Evolutionary conservation across 2,113 vertebrate species (phyloP).

Genomic region (Coptodon bakossiorum): DNA sequence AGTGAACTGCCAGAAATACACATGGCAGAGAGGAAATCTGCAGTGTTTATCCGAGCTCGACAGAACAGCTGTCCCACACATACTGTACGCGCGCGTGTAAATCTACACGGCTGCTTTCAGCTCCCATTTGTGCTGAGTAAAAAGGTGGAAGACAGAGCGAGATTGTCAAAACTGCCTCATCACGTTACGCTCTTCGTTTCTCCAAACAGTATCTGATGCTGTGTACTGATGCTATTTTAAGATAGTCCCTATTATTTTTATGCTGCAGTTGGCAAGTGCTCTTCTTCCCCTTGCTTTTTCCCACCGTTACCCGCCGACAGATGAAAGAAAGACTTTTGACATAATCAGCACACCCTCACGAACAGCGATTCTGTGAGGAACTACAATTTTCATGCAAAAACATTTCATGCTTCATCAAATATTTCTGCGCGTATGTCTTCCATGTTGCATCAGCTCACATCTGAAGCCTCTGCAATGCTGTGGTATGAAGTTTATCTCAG

Average conservation of each 20-base stretch:
- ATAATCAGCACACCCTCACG: slow-evolving; percentile 53
- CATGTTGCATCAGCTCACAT: slow-evolving; percentile 30
- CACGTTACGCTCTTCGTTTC: background rate
- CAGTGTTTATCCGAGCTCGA: slow-evolving; percentile 9
- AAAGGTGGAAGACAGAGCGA: background rate
- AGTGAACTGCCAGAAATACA: background rate
- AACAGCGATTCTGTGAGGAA: slow-evolving; percentile 17
- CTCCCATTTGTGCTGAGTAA: slow-evolving; percentile 36
- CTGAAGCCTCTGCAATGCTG: background rate
- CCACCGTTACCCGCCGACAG: background rate
- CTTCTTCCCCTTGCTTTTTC: background rate
- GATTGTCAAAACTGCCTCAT: slow-evolving; percentile 28
- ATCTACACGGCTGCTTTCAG: slow-evolving; percentile 3
- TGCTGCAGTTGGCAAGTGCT: slow-evolving; percentile 3
- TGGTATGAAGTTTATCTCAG: background rate
- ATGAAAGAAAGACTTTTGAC: slow-evolving; percentile 47
- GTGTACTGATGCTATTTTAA: slow-evolving; percentile 42
- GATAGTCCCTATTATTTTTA: slow-evolving; percentile 27
- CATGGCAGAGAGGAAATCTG: background rate
- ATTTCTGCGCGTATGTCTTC: background rate
- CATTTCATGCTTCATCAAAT: background rate
- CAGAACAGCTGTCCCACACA: slow-evolving; percentile 25
- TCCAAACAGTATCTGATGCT: slow-evolving; percentile 11
- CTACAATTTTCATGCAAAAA: background rate
- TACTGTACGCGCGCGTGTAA: background rate